A percentile compares a stretch with the other conserved stretches of the same genome.
Evolutionary conservation across 2,888 invertebrate species (phyloP).

Genomic region (Amorpha juglandis): DNA sequence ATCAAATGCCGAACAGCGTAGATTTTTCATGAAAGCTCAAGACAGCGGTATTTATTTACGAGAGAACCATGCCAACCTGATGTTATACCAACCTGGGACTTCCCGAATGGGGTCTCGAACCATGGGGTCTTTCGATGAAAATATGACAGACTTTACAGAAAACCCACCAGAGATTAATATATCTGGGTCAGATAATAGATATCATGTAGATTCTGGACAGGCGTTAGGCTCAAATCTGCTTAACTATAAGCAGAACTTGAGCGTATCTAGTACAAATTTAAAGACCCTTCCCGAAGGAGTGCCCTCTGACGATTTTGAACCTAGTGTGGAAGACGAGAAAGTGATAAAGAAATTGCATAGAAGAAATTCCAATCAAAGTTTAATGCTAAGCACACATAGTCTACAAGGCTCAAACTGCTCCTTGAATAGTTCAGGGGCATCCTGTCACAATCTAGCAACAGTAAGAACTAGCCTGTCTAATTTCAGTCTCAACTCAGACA

Average conservation of each 20-base stretch:
- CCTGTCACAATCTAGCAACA: slow-evolving; percentile 72
- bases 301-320: slow-evolving; percentile 87
- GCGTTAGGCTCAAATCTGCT: slow-evolving; percentile 82
- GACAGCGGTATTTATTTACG: slow-evolving; percentile 79
- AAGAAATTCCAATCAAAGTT: slow-evolving; percentile 85
- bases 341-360: slow-evolving; percentile 80
- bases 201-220: slow-evolving; percentile 60
- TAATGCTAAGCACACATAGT: slow-evolving; percentile 83
- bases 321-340: slow-evolving; percentile 73
- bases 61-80: slow-evolving; percentile 77
- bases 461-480: slow-evolving; percentile 78
- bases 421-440: slow-evolving; percentile 71
- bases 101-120: slow-evolving; percentile 70
- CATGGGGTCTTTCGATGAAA: slow-evolving; percentile 81
- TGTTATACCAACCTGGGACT: slow-evolving; percentile 78
- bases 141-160: slow-evolving; percentile 66
- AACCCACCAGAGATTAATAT: slow-evolving; percentile 71
- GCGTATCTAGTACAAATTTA: slow-evolving; percentile 88
- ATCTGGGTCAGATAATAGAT: slow-evolving; percentile 59
- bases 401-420: slow-evolving; percentile 83
- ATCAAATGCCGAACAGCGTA: slow-evolving; percentile 66
- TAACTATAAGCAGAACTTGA: slow-evolving; percentile 86
- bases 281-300: slow-evolving; percentile 89
- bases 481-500: slow-evolving; percentile 73
- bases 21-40: slow-evolving; percentile 75